Evolutionary conservation across 2,797 vertebrate species (phyloP).

Genomic region (Phataginus tetradactyla): DNA sequence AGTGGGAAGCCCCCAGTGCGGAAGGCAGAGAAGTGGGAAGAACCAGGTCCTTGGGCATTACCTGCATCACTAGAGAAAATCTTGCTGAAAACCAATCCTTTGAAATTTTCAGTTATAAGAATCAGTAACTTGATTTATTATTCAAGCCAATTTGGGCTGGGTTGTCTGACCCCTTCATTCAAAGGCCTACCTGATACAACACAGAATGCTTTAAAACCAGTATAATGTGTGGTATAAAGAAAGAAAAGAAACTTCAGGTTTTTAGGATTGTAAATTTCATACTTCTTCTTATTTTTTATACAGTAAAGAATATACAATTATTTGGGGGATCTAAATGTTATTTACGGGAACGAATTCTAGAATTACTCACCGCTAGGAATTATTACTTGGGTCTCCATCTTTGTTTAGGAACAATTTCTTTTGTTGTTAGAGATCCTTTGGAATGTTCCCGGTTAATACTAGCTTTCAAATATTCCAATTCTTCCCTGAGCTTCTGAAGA

Average conservation of each 20-base stretch:
- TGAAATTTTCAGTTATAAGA: background rate
- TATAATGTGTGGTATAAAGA: background rate
- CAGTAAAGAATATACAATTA: background rate
- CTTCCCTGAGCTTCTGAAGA: conserved; percentile 9
- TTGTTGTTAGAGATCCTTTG: background rate
- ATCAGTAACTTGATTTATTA: background rate
- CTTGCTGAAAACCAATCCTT: background rate
- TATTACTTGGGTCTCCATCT: background rate
- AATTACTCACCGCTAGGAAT: background rate
- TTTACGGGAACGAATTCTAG: background rate
- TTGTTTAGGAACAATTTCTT: conserved; percentile 3
- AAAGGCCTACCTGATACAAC: background rate
- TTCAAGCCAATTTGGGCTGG: background rate
- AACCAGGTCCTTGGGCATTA: background rate
- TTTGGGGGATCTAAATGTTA: background rate
- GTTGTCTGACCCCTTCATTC: background rate
- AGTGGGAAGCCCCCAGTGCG: background rate
- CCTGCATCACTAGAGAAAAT: background rate
- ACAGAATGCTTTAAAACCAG: background rate
- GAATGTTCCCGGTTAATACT: background rate
- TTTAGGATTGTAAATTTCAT: background rate
- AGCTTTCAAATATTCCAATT: background rate
- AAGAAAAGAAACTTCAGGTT: background rate
- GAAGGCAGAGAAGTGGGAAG: background rate
- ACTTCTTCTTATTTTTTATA: background rate